Base-by-base conservation (phyloP, 2,888 invertebrate genomes). In the Amphipoea lucens region DNA sequence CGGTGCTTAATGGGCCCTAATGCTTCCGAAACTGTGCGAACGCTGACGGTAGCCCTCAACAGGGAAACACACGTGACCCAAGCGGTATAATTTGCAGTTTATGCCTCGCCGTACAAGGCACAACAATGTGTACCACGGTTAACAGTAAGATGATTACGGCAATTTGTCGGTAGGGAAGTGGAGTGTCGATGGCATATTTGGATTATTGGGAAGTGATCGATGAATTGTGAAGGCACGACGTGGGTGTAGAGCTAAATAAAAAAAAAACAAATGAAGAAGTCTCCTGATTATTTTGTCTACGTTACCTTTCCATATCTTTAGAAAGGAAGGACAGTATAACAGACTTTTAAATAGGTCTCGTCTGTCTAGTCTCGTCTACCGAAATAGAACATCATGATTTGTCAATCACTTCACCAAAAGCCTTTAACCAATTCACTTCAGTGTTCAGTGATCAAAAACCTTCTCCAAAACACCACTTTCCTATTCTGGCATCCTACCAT, bases 21-120 rank as follows among this genome's bases (percentile, higher is more conserved):
- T 97, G 96, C 96, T 96, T 96, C 97, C 96, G 96, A 97, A 97
- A 96, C 96, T 97, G 97, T 97, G 97, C 97, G 97, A 97, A 96
- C 96, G 95, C 92, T 92, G 95, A 94, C 96, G 95, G 97, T 96
- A 96, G 96, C 96, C 92, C 93, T 87, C 92, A 90, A 93, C 93
- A 93, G 88, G 89, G 90, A 90, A 88, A 93, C 95, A 95, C 96
- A 96, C 96, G 96, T 96, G 95, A 96, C 95, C 92, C 89, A 90
- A 90, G 91, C 93, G 90, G 92, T 94, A 94, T 95, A 95, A 96
- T 95, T 96, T 95, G 95, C 94, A 94, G 94, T 93, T 94, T 93
- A 93, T 93, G 93, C 91, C 86, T 90, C 89, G 80, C 92, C 93
- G 90, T 92, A 94, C 92, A 94, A 90, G 93, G 94, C 88, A 92